phyloP scores from a whole-genome alignment of 1,140 invertebrate species.

The Brachionus angularis region DNA sequence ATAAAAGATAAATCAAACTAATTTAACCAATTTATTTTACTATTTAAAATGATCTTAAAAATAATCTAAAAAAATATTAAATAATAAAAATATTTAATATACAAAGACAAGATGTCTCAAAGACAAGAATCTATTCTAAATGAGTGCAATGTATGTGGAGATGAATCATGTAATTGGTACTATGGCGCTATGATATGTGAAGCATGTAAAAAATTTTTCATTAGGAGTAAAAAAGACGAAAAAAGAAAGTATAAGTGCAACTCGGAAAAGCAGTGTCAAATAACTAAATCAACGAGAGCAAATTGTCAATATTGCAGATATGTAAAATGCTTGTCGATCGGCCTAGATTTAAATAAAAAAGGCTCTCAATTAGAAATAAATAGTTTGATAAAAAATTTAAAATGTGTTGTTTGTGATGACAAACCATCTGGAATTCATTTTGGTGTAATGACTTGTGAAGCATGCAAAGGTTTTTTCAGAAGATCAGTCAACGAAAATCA shows the following conservation, averaged over 20 bases:
- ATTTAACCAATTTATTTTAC: too few species aligned
- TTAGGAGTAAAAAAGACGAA: slow-evolving; percentile 52
- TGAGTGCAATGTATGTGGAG: slow-evolving; percentile 26
- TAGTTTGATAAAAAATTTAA: not conserved
- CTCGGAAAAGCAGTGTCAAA: slow-evolving; percentile 51
- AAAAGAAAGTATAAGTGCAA: slow-evolving; percentile 53
- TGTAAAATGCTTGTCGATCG: slow-evolving; percentile 95
- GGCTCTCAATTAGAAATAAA: slow-evolving; percentile 41
- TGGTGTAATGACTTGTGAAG: slow-evolving; percentile 58
- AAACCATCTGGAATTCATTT: slow-evolving; percentile 57
- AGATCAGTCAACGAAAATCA: slow-evolving; percentile 53
- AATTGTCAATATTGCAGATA: slow-evolving; percentile 95
- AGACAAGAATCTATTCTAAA: too few species aligned
- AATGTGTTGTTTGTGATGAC: slow-evolving; percentile 56
- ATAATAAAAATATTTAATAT: too few species aligned
- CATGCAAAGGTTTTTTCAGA: slow-evolving; percentile 52
- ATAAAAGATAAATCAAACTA: too few species aligned
- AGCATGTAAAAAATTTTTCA: slow-evolving; percentile 55
- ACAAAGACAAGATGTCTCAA: too few species aligned
- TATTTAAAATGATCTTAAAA: too few species aligned
- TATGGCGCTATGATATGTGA: slow-evolving; percentile 3
- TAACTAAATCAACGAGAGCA: slow-evolving; percentile 55
- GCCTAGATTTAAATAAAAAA: slow-evolving; percentile 92
- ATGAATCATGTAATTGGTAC: slow-evolving; percentile 1
- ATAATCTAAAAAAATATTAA: too few species aligned